Evolutionary conservation across 2,888 invertebrate species (phyloP).

Genomic region (Torymus aiolomorphi): DNA sequence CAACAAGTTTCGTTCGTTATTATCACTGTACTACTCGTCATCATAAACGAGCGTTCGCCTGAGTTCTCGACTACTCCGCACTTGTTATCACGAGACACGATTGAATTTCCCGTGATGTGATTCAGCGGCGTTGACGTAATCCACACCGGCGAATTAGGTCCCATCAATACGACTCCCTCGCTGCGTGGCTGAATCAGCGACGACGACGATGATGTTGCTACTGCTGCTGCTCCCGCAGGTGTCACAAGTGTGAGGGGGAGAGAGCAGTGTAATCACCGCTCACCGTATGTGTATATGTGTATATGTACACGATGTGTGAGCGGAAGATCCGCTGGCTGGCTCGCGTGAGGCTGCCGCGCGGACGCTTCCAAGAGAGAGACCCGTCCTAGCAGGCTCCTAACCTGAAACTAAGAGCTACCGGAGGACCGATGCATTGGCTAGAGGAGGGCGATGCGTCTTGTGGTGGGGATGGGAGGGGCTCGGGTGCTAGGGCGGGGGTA

Average conservation of each 20-base stretch:
- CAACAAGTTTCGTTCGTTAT: constrained; percentile 26
- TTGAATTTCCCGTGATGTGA: neutral
- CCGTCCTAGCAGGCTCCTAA: constrained; percentile 76
- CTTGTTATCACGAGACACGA: constrained; percentile 55
- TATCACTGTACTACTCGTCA: no score
- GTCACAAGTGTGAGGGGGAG: no score
- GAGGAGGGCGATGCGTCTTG: constrained; percentile 71
- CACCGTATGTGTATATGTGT: neutral
- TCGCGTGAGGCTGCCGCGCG: constrained; percentile 56
- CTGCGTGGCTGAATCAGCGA: neutral
- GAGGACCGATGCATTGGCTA: constrained; percentile 74
- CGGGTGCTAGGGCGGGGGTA: constrained; percentile 65
- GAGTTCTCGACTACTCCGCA: constrained; percentile 1
- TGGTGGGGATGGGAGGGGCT: constrained; percentile 66
- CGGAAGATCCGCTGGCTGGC: constrained; percentile 31
- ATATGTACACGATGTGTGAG: constrained; percentile 10
- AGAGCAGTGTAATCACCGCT: no score
- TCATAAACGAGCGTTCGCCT: no score
- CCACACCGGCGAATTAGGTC: constrained; percentile 47
- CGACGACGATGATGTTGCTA: neutral
- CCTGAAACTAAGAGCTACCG: constrained; percentile 76
- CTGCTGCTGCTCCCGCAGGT: constrained; percentile 10
- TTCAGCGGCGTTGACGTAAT: constrained; percentile 53
- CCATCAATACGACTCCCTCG: constrained; percentile 28
- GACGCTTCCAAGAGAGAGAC: constrained; percentile 70